Percentiles rank a stretch among this genome's conserved stretches.
phyloP scores from a whole-genome alignment of 2,797 vertebrate genomes.

The Spinibarbus caldwelli region DNA sequence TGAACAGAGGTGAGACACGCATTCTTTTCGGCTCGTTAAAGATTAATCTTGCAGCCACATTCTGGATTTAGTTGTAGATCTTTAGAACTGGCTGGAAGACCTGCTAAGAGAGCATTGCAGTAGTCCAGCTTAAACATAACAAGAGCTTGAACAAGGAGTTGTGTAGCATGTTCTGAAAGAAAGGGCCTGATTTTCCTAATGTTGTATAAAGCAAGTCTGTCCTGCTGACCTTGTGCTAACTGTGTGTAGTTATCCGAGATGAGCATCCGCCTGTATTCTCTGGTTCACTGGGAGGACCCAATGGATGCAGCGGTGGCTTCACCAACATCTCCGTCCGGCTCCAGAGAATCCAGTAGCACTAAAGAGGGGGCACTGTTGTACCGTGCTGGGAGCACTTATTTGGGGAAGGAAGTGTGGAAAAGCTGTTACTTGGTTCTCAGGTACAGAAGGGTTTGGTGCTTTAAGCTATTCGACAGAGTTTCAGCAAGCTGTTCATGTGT shows the following conservation, averaged over 20 bases:
- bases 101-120: too few relatives aligned
- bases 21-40: too few relatives aligned
- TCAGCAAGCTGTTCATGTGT: background rate
- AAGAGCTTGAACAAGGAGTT: too few relatives aligned
- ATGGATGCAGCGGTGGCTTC: conserved; percentile 82
- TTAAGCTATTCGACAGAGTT: background rate
- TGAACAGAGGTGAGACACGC: too few relatives aligned
- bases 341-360: conserved; percentile 65
- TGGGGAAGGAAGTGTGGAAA: conserved; percentile 96
- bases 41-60: too few relatives aligned
- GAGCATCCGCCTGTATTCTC: conserved; percentile 86
- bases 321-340: conserved; percentile 61
- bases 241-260: conserved; percentile 82
- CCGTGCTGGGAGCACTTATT: conserved; percentile 88
- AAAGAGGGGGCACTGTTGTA: conserved; percentile 91
- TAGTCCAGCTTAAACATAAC: too few relatives aligned
- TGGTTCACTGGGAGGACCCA: conserved; percentile 98
- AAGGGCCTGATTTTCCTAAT: background rate
- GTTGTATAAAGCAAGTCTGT: background rate
- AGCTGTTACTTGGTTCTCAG: conserved; percentile 94
- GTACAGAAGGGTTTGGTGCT: conserved; percentile 66
- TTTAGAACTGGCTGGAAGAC: background rate
- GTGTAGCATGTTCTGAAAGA: background rate
- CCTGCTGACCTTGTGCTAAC: background rate
- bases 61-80: background rate